Percentiles rank a stretch among this genome's conserved stretches.
Conservation (phyloP, 1,140 invertebrate genomes). For the Megalonaias nervosa region DNA sequence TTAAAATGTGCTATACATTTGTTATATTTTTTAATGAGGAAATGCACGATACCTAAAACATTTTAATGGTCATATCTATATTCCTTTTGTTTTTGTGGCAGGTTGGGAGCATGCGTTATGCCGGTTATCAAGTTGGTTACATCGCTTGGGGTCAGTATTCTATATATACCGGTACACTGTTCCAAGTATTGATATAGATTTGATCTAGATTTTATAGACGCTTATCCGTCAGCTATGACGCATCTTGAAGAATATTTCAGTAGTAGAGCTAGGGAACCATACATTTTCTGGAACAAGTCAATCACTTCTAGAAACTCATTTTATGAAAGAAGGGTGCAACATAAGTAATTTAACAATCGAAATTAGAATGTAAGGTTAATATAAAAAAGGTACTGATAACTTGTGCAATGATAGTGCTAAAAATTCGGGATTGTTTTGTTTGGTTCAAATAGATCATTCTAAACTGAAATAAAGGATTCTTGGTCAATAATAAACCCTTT, state of each 20-base stretch:
- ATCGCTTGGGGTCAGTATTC: conserved; percentile 52
- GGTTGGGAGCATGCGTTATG: conserved; percentile 55
- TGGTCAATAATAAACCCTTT: background rate
- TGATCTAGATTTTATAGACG: background rate
- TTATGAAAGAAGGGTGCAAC: no score
- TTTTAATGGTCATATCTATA: conserved; percentile 13
- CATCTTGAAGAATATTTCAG: background rate
- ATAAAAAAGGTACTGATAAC: no score
- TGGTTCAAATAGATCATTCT: background rate
- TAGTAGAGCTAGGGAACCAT: background rate
- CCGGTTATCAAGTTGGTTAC: conserved; percentile 58
- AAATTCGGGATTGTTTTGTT: background rate
- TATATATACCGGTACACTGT: background rate
- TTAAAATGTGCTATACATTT: no score
- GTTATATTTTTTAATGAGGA: no score
- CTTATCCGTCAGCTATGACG: background rate
- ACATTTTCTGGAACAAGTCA: background rate
- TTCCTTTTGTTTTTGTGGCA: conserved; percentile 28
- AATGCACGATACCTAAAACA: background rate
- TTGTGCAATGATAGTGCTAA: background rate
- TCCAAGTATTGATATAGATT: background rate
- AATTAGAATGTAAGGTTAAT: no score
- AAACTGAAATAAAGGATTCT: background rate
- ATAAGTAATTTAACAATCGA: no score
- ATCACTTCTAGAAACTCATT: background rate